phyloP scores from a whole-genome alignment of 2,113 vertebrate genomes.

The Odobenus rosmarus region DNA sequence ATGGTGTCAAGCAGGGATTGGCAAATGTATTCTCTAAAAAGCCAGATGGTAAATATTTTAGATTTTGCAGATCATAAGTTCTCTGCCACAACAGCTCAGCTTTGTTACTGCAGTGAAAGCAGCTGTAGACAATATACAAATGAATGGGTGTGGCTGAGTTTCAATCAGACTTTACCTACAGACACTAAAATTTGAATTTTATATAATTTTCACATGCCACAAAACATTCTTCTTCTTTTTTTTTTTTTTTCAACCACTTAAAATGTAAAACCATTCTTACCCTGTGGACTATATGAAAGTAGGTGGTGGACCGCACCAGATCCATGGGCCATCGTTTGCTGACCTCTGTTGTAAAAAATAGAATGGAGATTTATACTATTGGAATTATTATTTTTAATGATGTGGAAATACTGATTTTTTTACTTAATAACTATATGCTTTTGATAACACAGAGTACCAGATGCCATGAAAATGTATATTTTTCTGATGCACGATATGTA shows the following conservation, averaged over 20 bases:
- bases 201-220: background rate
- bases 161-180: background rate
- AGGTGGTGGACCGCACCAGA: background rate
- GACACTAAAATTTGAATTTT: background rate
- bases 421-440: slow-evolving; percentile 48
- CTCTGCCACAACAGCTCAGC: background rate
- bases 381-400: slow-evolving; percentile 70
- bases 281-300: background rate
- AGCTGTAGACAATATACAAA: accelerated
- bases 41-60: background rate
- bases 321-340: background rate
- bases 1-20: background rate
- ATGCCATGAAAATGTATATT: slow-evolving; percentile 57
- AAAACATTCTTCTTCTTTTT: background rate
- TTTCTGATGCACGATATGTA: slow-evolving; percentile 64
- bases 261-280: background rate
- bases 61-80: background rate
- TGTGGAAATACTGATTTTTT: slow-evolving; percentile 61
- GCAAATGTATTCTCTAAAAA: background rate
- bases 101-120: background rate
- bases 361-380: slow-evolving; percentile 53
- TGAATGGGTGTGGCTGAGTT: background rate
- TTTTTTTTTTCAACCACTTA: background rate
- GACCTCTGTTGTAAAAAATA: background rate
- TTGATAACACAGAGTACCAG: slow-evolving; percentile 58